Evolutionary conservation across 2,113 vertebrate genomes (phyloP).

Genomic region (Excalfactoria chinensis): DNA sequence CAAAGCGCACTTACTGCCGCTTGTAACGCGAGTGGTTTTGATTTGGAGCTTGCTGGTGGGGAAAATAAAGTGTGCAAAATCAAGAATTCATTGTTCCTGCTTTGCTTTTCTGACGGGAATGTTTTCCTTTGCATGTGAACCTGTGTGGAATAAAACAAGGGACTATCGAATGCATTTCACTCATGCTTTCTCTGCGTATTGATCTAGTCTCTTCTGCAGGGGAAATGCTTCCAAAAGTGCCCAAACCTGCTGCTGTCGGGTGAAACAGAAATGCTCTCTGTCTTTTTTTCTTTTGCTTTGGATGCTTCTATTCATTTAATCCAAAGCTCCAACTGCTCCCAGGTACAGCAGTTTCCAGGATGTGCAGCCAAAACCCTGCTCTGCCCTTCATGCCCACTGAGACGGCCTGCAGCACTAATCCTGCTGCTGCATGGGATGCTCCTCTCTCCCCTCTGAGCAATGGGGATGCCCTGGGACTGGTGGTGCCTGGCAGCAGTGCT

Average conservation of each 20-base stretch:
- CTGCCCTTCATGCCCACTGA: neutral
- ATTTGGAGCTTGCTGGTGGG: conserved; percentile 6
- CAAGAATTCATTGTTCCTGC: neutral
- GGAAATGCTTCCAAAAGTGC: neutral
- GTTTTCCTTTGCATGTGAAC: neutral
- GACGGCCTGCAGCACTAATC: neutral
- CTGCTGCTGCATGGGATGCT: rapidly evolving
- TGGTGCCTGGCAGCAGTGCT: rapidly evolving
- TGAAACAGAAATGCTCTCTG: neutral
- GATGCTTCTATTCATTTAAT: neutral
- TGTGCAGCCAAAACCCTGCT: neutral
- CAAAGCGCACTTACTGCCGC: neutral
- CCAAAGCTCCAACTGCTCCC: neutral
- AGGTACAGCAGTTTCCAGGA: neutral
- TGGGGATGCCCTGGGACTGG: neutral
- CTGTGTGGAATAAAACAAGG: neutral
- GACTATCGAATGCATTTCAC: neutral
- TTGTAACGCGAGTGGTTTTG: neutral
- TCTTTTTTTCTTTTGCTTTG: neutral
- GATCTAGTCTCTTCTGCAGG: neutral
- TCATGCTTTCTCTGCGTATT: neutral
- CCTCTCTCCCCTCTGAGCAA: neutral
- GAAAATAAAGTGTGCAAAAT: conserved; percentile 38
- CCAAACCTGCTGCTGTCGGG: neutral
- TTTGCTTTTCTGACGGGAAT: neutral